Percentiles rank a stretch among this genome's conserved stretches.
These are phyloP conservation scores for Apamea crenata DNA, from an alignment of 2,888 invertebrate species.

Conservation along the genomic window DNA sequence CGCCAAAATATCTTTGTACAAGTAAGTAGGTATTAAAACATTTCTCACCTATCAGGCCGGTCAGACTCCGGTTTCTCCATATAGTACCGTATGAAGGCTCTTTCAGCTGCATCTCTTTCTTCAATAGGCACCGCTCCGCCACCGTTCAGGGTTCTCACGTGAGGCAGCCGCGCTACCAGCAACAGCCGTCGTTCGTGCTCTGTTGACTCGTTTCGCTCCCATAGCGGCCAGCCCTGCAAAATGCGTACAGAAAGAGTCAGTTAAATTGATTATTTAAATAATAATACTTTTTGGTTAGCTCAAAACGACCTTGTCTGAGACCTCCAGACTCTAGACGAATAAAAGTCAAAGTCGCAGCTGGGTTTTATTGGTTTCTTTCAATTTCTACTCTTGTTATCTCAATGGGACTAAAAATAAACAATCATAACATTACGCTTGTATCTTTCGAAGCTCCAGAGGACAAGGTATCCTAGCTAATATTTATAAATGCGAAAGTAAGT, in stretches of 20 bases:
- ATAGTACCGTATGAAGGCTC: conserved; percentile 97
- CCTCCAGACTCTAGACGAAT: conserved; percentile 1
- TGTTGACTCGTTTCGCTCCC: conserved; percentile 95
- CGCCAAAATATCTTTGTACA: background rate
- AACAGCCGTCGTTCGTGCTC: conserved; percentile 97
- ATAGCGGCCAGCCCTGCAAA: conserved; percentile 92
- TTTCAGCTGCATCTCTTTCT: conserved; percentile 97
- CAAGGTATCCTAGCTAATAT: too few relatives aligned
- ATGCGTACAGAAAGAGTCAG: background rate
- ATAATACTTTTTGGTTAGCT: background rate
- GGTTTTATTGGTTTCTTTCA: conserved; percentile 9
- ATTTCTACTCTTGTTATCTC: background rate
- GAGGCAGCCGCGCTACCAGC: conserved; percentile 96
- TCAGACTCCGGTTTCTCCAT: conserved; percentile 96
- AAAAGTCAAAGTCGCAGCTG: background rate
- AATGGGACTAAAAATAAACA: background rate
- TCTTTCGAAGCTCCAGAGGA: background rate
- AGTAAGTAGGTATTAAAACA: background rate
- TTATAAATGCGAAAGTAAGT: too few relatives aligned
- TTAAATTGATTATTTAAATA: background rate
- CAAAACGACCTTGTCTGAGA: background rate
- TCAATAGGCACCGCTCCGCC: conserved; percentile 95
- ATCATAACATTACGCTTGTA: background rate
- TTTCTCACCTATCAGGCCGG: conserved; percentile 93
- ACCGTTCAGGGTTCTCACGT: conserved; percentile 96